phyloP scores from a whole-genome alignment of 1,140 invertebrate species.

The Schlechtendalia chinensis region DNA sequence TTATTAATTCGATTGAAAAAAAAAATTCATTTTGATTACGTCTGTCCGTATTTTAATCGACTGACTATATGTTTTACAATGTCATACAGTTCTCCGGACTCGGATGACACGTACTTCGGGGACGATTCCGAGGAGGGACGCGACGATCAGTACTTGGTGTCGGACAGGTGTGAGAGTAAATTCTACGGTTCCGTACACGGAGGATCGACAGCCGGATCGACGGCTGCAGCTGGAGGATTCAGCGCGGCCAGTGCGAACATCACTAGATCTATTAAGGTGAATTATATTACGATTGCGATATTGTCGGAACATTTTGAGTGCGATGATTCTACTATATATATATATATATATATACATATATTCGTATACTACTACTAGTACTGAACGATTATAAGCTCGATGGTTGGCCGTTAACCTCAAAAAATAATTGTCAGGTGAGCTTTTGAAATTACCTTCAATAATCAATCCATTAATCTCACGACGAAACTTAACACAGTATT shows the following conservation, averaged over 20 bases:
- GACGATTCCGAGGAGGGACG: slow-evolving; percentile 74
- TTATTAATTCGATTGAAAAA: not conserved
- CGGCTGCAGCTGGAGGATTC: slow-evolving; percentile 20
- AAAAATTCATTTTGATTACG: not conserved
- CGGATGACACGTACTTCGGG: slow-evolving; percentile 76
- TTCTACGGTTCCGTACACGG: slow-evolving; percentile 68
- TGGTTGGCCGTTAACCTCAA: no score
- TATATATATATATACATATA: no score
- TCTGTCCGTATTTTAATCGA: slow-evolving; percentile 22
- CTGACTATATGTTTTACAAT: slow-evolving; percentile 14
- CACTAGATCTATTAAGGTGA: slow-evolving; percentile 40
- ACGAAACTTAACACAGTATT: no score
- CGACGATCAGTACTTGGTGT: slow-evolving; percentile 83
- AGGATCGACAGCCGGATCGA: slow-evolving; percentile 35
- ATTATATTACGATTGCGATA: not conserved
- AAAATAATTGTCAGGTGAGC: no score
- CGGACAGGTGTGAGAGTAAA: slow-evolving; percentile 78
- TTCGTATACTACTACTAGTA: no score
- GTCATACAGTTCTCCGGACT: slow-evolving; percentile 70
- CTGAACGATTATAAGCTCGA: no score
- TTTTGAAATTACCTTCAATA: no score
- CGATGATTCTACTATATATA: no score
- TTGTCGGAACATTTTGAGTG: no score
- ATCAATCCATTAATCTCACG: no score
- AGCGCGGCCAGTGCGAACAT: slow-evolving; percentile 32